Conservation (phyloP, 2,888 invertebrate genomes). For the Clanis bilineata region DNA sequence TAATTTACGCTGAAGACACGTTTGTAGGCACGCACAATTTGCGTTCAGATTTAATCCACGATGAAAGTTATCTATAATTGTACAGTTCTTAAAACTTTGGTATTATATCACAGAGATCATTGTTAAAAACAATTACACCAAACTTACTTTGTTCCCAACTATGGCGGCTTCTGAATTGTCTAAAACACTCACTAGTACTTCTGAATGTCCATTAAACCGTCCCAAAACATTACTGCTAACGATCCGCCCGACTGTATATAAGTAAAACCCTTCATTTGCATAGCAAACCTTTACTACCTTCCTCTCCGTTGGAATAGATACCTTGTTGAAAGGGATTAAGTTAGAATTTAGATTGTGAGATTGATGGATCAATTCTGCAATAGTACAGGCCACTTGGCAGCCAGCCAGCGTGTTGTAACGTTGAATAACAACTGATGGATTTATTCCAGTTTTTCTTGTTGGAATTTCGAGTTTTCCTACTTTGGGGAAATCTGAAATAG, state of each 20-base stretch:
- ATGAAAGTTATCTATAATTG: too few relatives aligned
- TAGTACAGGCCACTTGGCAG: constrained; percentile 25
- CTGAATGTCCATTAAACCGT: constrained; percentile 2
- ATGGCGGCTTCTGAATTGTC: neutral
- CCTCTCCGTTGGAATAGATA: neutral
- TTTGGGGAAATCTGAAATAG: neutral
- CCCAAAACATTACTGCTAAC: constrained; percentile 3
- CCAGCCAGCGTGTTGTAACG: constrained; percentile 24
- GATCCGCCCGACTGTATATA: neutral
- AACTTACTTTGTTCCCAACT: neutral
- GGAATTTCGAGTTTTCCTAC: neutral
- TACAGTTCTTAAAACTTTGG: neutral
- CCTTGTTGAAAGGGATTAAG: neutral
- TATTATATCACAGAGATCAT: neutral
- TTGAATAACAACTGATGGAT: constrained; percentile 18
- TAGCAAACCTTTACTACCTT: neutral
- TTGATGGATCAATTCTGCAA: neutral
- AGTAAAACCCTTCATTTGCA: constrained; percentile 5
- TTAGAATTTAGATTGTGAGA: neutral
- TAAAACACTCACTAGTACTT: neutral
- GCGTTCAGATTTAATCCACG: too few relatives aligned
- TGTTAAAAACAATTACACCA: neutral
- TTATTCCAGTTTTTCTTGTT: neutral
- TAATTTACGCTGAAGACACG: too few relatives aligned
- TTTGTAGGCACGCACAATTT: too few relatives aligned